Percentiles rank a stretch among this genome's conserved stretches.
Evolutionary conservation across 2,113 vertebrate species (phyloP).

Genomic region (Dicerorhinus sumatrensis): DNA sequence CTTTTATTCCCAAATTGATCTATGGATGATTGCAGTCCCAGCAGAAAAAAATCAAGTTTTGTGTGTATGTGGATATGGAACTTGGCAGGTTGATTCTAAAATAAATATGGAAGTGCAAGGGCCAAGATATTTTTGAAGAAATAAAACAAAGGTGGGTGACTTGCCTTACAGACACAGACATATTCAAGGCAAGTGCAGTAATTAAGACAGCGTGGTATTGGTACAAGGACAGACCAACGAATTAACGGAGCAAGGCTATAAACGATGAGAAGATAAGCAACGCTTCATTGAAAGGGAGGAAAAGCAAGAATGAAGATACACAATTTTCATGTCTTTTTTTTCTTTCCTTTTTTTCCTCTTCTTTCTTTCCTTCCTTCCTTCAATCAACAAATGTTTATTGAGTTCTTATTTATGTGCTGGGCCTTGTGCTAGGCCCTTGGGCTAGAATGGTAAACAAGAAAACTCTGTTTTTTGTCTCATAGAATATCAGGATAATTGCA

Average conservation of each 20-base stretch:
- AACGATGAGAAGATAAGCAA: neutral
- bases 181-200: neutral
- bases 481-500: neutral
- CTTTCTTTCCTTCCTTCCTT: neutral
- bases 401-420: neutral
- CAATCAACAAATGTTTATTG: neutral
- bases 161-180: neutral
- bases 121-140: neutral
- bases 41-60: neutral
- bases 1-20: neutral
- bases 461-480: neutral
- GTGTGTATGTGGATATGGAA: neutral
- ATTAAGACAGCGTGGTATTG: neutral
- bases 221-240: neutral
- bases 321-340: neutral
- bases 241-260: neutral
- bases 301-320: neutral
- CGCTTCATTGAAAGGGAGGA: neutral
- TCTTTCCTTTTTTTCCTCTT: too few relatives aligned
- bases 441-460: neutral
- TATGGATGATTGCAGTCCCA: neutral
- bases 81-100: neutral
- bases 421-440: neutral
- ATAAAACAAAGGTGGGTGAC: neutral
- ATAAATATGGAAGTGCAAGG: neutral